Evolutionary conservation across 2,113 vertebrate genomes (phyloP).

Genomic region (Aleadryas rufinucha): DNA sequence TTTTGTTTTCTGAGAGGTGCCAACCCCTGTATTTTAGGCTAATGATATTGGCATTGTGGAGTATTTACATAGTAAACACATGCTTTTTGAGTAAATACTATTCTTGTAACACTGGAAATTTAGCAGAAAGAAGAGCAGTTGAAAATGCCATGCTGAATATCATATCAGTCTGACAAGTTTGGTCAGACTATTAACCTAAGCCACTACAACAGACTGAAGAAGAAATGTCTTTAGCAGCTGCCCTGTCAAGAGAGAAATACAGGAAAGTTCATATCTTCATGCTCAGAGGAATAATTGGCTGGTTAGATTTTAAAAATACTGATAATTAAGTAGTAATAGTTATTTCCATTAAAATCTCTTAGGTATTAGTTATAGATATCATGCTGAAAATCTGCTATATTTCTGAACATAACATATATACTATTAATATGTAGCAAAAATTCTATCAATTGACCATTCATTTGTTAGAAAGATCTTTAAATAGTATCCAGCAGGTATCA

Average conservation of each 20-base stretch:
- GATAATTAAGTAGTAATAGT: background rate
- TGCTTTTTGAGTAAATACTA: background rate
- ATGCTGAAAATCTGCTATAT: background rate
- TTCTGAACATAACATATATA: background rate
- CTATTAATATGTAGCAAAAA: background rate
- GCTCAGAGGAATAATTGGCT: background rate
- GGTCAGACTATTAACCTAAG: constrained; percentile 18
- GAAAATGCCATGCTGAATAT: background rate
- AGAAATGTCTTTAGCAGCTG: background rate
- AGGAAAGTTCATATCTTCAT: background rate
- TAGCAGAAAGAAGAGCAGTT: constrained; percentile 18
- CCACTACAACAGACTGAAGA: background rate
- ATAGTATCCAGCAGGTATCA: background rate
- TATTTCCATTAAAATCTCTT: background rate
- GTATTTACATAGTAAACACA: background rate
- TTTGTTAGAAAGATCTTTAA: background rate
- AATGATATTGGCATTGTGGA: background rate
- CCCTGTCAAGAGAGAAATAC: background rate
- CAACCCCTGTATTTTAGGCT: background rate
- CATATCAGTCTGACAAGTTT: constrained; percentile 16
- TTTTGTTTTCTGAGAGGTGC: background rate
- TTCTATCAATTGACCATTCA: background rate
- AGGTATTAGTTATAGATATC: background rate
- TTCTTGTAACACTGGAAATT: background rate
- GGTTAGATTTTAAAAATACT: background rate